Evolutionary conservation across 2,888 invertebrate species (phyloP).

Genomic region (Oeneis ivallda): DNA sequence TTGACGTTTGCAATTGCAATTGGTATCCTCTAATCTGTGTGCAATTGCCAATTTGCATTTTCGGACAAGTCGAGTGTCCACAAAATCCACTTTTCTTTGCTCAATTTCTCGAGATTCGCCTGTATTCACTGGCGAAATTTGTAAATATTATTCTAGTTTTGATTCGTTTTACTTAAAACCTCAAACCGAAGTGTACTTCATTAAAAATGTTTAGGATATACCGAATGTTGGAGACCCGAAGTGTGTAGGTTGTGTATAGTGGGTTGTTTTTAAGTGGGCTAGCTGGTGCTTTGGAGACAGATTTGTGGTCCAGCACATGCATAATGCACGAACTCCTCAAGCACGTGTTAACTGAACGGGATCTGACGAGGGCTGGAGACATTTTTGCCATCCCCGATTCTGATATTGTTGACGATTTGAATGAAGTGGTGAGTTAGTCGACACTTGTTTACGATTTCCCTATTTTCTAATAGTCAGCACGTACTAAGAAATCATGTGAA

Average conservation of each 20-base stretch:
- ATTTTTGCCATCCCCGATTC: constrained; percentile 93
- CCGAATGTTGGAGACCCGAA: constrained; percentile 37
- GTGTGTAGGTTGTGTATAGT: constrained; percentile 48
- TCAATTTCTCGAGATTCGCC: constrained; percentile 43
- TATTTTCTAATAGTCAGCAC: background rate
- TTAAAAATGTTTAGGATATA: constrained; percentile 33
- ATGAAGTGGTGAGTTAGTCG: constrained; percentile 86
- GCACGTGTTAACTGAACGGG: constrained; percentile 93
- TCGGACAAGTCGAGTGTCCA: constrained; percentile 14
- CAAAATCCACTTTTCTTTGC: constrained; percentile 22
- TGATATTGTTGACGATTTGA: constrained; percentile 91
- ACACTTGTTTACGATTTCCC: constrained; percentile 24
- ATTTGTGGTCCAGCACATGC: constrained; percentile 33
- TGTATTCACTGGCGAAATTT: constrained; percentile 47
- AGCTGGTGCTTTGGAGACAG: constrained; percentile 42
- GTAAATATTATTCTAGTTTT: constrained; percentile 46
- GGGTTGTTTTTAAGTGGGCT: constrained; percentile 43
- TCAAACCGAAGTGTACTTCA: background rate
- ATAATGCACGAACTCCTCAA: constrained; percentile 95
- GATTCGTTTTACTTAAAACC: background rate
- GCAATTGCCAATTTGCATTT: too few species aligned
- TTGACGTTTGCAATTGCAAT: constrained; percentile 40
- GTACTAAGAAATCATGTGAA: background rate
- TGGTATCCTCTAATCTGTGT: too few species aligned
- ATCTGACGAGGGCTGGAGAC: constrained; percentile 94